These are phyloP conservation scores for Nasonia longicornis DNA, from an alignment of 1,140 invertebrate genomes.

Conservation along the genomic window DNA sequence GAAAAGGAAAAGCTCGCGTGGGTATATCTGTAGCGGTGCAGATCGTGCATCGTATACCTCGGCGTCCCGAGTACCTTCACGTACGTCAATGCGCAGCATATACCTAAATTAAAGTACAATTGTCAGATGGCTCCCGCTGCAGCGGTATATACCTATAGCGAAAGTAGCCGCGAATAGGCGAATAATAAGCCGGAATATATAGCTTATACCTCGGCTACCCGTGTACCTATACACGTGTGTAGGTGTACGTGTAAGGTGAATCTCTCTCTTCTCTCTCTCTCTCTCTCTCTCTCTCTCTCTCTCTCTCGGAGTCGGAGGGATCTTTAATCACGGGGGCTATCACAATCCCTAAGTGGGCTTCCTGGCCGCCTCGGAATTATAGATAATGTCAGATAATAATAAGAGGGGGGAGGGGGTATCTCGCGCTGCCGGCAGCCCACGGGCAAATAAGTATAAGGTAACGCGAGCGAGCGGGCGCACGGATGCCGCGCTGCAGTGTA, in stretches of 20 bases:
- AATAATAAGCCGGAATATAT: neutral
- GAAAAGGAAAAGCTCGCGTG: neutral
- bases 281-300: too few species aligned
- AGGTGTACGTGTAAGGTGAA: conserved; percentile 57
- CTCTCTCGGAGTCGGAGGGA: conserved; percentile 51
- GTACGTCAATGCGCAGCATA: conserved; percentile 4
- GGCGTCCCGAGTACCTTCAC: neutral
- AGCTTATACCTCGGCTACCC: neutral
- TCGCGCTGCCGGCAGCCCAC: conserved; percentile 53
- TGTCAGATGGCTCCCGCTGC: conserved; percentile 22
- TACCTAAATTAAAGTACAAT: conserved; percentile 32
- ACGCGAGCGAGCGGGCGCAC: conserved; percentile 49
- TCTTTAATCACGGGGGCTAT: conserved; percentile 69
- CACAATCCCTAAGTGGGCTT: conserved; percentile 70
- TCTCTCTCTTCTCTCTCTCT: neutral
- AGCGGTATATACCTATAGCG: neutral
- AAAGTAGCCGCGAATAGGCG: conserved; percentile 38
- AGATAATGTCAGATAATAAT: conserved; percentile 71
- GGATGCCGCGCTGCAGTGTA: conserved; percentile 40
- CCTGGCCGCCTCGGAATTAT: conserved; percentile 69
- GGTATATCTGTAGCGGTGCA: neutral
- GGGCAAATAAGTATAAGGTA: conserved; percentile 68
- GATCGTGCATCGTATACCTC: neutral
- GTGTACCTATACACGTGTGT: conserved; percentile 33
- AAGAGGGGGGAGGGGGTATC: conserved; percentile 54